phyloP scores from a whole-genome alignment of 2,797 vertebrate genomes.

The Tragelaphus eurycerus region DNA sequence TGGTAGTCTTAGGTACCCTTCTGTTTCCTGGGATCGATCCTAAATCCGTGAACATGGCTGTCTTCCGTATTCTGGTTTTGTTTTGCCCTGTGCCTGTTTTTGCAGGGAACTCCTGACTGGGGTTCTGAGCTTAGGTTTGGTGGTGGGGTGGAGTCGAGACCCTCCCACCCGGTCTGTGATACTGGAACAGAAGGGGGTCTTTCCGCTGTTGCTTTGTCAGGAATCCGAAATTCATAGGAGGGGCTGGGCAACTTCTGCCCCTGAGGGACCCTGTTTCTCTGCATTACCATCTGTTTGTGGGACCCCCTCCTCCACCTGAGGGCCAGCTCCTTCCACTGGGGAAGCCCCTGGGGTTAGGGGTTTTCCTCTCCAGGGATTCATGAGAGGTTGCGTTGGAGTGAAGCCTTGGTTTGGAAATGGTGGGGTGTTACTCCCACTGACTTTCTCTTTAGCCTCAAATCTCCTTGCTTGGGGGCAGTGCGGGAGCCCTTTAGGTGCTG shows the following conservation, averaged over 20 bases:
- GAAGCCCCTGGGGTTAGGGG: not conserved
- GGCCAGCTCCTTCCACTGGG: no score
- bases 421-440: no score
- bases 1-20: not conserved
- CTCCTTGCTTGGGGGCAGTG: not conserved
- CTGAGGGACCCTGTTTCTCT: not conserved
- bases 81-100: no score
- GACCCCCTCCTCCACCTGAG: no score
- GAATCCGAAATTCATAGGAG: not conserved
- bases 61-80: fast-evolving
- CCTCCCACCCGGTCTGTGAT: not conserved
- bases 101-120: not conserved
- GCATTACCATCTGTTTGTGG: not conserved
- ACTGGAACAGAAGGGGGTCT: not conserved
- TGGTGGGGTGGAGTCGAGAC: not conserved
- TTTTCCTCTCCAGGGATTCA: not conserved
- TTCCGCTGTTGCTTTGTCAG: not conserved
- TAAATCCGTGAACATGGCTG: fast-evolving
- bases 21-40: not conserved
- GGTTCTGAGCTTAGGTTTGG: not conserved
- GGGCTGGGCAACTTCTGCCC: not conserved
- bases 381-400: not conserved
- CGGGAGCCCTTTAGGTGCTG: fast-evolving
- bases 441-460: no score
- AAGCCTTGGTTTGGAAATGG: not conserved